Conservation (phyloP, 2,888 invertebrate genomes). For the Xestia xanthographa region DNA sequence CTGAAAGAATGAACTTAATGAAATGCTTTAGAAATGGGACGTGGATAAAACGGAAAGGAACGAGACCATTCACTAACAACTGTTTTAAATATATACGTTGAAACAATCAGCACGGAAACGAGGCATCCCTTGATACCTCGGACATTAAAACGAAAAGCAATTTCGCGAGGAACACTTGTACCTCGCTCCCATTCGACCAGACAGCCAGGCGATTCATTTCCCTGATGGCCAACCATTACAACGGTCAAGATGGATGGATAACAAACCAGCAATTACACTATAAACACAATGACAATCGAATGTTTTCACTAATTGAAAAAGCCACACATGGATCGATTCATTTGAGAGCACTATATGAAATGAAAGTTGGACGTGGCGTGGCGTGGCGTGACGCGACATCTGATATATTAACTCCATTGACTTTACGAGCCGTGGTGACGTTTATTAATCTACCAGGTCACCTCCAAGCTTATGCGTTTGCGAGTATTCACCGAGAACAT, state of each 20-base stretch:
- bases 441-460: constrained; percentile 86
- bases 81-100: constrained; percentile 67
- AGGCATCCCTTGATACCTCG: constrained; percentile 79
- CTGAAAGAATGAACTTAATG: constrained; percentile 51
- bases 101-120: constrained; percentile 76
- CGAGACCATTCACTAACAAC: constrained; percentile 68
- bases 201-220: constrained; percentile 86
- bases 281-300: constrained; percentile 89
- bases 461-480: constrained; percentile 76
- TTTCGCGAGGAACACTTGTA: constrained; percentile 83
- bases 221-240: constrained; percentile 89
- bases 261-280: constrained; percentile 89
- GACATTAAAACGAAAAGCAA: constrained; percentile 84
- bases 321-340: constrained; percentile 84
- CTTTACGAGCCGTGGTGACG: constrained; percentile 85
- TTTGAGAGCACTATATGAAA: constrained; percentile 89
- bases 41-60: constrained; percentile 55
- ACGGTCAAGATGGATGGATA: constrained; percentile 89
- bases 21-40: constrained; percentile 45
- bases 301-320: constrained; percentile 90
- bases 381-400: constrained; percentile 83
- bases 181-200: constrained; percentile 80
- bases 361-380: constrained; percentile 81
- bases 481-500: constrained; percentile 79
- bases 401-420: constrained; percentile 88